These are phyloP conservation scores for Columba livia DNA, from an alignment of 2,113 vertebrate genomes.

Conservation along the genomic window DNA sequence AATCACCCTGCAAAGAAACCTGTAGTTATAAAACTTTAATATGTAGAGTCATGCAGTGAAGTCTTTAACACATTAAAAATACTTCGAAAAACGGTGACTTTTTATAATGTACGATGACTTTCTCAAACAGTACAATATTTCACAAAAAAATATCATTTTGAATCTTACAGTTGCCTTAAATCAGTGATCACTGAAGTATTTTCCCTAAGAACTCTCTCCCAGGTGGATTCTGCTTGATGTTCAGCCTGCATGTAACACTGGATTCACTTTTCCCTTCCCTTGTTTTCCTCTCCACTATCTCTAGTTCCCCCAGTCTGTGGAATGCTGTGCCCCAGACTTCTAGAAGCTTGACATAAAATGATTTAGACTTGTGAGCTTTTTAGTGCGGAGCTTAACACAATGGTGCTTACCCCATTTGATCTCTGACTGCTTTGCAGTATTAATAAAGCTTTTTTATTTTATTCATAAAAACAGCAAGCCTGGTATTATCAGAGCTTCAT, in stretches of 20 bases:
- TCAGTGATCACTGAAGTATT: background rate
- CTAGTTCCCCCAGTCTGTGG: background rate
- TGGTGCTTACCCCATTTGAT: background rate
- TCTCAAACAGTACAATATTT: background rate
- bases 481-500: background rate
- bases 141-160: background rate
- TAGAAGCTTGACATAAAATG: background rate
- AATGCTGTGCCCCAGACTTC: background rate
- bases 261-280: background rate
- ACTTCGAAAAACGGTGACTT: background rate
- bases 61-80: background rate
- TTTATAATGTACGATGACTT: background rate
- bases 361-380: background rate
- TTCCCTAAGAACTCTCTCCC: background rate
- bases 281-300: background rate
- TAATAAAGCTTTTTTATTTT: background rate
- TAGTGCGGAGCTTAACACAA: background rate
- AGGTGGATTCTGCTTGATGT: background rate
- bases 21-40: background rate
- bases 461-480: background rate
- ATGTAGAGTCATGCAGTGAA: background rate
- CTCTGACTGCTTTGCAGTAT: background rate
- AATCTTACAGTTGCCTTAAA: background rate
- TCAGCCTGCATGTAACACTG: background rate
- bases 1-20: background rate